Percentiles rank a stretch among this genome's conserved stretches.
These are phyloP conservation scores for Oenanthe melanoleuca DNA, from an alignment of 2,113 vertebrate genomes.

Conservation along the genomic window DNA sequence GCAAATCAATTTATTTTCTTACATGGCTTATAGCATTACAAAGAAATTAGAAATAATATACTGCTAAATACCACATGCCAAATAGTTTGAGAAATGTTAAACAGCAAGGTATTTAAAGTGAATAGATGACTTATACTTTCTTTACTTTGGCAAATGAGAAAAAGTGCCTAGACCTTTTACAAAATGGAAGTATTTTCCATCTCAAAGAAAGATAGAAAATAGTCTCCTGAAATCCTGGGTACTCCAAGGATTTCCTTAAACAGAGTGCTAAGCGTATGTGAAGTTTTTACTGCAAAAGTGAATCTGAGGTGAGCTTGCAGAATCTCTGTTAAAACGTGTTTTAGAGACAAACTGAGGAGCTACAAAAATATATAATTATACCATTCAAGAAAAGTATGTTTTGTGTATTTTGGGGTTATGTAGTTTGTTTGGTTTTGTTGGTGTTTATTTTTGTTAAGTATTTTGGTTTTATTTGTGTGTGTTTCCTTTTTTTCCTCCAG, in stretches of 20 bases:
- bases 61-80: not conserved
- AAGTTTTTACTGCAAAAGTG: not conserved
- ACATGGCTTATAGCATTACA: not conserved
- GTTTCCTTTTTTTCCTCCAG: not conserved
- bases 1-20: rapidly evolving
- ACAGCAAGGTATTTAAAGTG: not conserved
- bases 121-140: not conserved
- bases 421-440: not conserved
- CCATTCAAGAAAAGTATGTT: not conserved
- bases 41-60: not conserved
- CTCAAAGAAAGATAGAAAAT: not conserved
- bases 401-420: not conserved
- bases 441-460: not conserved
- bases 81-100: not conserved
- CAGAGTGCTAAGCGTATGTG: no score
- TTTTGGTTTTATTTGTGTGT: not conserved
- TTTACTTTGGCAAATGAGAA: not conserved
- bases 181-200: not conserved
- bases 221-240: not conserved
- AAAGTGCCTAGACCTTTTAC: not conserved
- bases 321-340: not conserved
- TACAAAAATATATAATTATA: not conserved
- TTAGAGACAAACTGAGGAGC: not conserved
- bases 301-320: not conserved
- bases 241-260: not conserved